These are phyloP conservation scores for Motacilla tschutschensis DNA, from an alignment of 2,113 vertebrate genomes.

Conservation along the genomic window DNA sequence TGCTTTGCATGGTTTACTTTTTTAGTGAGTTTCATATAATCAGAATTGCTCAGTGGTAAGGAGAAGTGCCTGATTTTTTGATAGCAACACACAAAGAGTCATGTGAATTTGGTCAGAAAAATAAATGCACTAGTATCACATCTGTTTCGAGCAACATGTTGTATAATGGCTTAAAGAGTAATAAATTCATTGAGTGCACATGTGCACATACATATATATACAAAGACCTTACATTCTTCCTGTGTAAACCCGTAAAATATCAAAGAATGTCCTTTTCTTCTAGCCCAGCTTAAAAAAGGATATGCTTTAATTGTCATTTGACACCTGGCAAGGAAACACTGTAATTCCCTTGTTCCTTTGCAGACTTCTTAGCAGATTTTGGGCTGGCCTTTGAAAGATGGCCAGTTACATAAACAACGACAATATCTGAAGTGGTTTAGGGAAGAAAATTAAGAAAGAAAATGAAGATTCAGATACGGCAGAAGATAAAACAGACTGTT, in stretches of 20 bases:
- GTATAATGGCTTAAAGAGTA: background rate
- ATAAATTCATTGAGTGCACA: background rate
- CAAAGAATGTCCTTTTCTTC: background rate
- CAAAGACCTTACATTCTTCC: background rate
- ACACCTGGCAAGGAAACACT: slow-evolving; percentile 18
- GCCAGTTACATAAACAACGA: background rate
- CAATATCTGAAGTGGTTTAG: background rate
- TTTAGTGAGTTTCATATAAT: background rate
- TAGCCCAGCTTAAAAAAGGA: slow-evolving; percentile 7
- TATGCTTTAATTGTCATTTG: background rate
- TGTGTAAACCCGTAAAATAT: background rate
- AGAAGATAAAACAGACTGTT: background rate
- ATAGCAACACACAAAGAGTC: background rate
- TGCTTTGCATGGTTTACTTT: background rate
- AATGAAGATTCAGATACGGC: background rate
- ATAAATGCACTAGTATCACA: background rate
- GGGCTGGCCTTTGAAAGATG: background rate
- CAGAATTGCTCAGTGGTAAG: background rate
- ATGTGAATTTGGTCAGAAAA: background rate
- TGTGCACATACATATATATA: fast-evolving
- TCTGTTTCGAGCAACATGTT: background rate
- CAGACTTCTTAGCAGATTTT: background rate
- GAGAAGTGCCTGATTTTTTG: background rate
- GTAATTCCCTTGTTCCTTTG: background rate
- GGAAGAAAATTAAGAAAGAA: background rate